Conservation (phyloP, 2,888 invertebrate species). For the Xylocampa areola region DNA sequence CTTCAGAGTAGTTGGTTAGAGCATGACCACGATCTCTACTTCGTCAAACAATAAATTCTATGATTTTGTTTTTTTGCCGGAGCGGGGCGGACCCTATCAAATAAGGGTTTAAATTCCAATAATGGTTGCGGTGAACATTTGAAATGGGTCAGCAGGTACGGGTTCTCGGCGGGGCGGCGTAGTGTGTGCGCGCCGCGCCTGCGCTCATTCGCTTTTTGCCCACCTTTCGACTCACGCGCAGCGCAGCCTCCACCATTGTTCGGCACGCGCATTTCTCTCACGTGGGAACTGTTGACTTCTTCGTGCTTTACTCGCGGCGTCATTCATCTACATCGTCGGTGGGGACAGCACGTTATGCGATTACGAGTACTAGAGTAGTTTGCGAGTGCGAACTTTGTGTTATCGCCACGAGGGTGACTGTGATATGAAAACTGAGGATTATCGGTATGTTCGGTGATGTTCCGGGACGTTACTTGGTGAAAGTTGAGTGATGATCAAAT, state of each 20-base stretch:
- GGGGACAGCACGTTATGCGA: conserved; percentile 75
- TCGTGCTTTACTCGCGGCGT: conserved; percentile 80
- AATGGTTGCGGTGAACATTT: conserved; percentile 63
- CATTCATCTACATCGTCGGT: conserved; percentile 72
- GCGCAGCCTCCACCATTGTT: conserved; percentile 86
- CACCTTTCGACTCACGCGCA: conserved; percentile 89
- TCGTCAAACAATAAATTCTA: not conserved
- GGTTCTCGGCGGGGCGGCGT: conserved; percentile 51
- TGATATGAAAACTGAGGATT: conserved; percentile 77
- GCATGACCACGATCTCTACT: conserved; percentile 21
- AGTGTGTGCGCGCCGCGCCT: conserved; percentile 65
- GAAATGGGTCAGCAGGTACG: conserved; percentile 87
- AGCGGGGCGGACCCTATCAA: conserved; percentile 9
- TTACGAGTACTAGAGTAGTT: conserved; percentile 35
- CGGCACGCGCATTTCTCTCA: conserved; percentile 83
- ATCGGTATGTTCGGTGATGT: conserved; percentile 73
- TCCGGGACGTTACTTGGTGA: conserved; percentile 69
- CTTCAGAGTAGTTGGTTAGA: no score
- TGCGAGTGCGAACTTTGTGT: conserved; percentile 67
- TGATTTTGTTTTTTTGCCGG: conserved; percentile 26
- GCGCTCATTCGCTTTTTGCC: conserved; percentile 88
- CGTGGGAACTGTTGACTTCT: conserved; percentile 84
- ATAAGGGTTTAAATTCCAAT: conserved; percentile 64
- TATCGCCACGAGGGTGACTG: conserved; percentile 61
- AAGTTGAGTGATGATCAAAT: conserved; percentile 85